phyloP scores from a whole-genome alignment of 2,888 invertebrate species.

The Graphium colonna region DNA sequence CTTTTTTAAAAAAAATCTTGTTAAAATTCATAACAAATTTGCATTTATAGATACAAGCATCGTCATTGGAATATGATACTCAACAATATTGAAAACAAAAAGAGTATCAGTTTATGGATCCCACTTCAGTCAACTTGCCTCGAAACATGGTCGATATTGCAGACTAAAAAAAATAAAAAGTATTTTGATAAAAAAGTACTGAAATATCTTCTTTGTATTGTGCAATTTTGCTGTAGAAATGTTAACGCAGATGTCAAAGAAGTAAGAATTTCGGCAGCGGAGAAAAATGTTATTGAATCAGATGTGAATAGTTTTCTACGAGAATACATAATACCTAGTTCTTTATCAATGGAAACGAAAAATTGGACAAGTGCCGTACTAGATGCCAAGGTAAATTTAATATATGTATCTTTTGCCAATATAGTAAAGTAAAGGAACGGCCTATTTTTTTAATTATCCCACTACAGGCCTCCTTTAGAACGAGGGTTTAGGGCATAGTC shows the following conservation, averaged over 20 bases:
- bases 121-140: slow-evolving; percentile 43
- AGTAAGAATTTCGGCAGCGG: slow-evolving; percentile 33
- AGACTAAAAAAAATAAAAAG: slow-evolving; percentile 41
- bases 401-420: not conserved
- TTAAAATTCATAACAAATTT: not conserved
- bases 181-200: slow-evolving; percentile 44
- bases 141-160: slow-evolving; percentile 61
- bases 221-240: slow-evolving; percentile 40
- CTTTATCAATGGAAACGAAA: slow-evolving; percentile 55
- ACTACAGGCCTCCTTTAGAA: no score
- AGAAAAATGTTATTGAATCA: slow-evolving; percentile 48
- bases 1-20: not conserved
- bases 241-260: slow-evolving; percentile 9
- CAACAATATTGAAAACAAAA: slow-evolving; percentile 50
- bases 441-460: no score
- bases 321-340: slow-evolving; percentile 35
- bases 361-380: slow-evolving; percentile 11
- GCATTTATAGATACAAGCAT: slow-evolving; percentile 48
- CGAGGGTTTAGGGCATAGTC: no score
- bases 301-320: slow-evolving; percentile 39
- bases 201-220: slow-evolving; percentile 53
- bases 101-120: slow-evolving; percentile 51
- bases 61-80: slow-evolving; percentile 64
- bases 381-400: slow-evolving; percentile 30
- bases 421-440: no score